Percentiles rank a stretch among this genome's conserved stretches.
Conservation (phyloP, 1,140 invertebrate species). For the Macrobrachium nipponense region DNA sequence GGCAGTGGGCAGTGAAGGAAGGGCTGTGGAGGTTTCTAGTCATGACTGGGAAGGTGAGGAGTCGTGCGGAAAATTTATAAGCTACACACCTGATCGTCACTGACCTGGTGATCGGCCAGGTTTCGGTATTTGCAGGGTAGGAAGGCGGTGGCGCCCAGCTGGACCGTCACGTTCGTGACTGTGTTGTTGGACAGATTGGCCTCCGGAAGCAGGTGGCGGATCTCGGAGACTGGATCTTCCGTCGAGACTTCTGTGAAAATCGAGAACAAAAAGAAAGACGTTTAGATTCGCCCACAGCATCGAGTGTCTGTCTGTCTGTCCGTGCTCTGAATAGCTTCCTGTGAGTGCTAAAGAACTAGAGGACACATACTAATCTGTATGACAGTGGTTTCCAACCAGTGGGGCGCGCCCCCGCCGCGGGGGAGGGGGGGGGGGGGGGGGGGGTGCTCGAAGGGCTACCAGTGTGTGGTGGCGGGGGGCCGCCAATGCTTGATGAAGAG, state of each 20-base stretch:
- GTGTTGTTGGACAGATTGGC: constrained; percentile 59
- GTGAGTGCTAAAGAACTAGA: too few relatives aligned
- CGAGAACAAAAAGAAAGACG: background rate
- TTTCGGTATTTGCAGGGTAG: constrained; percentile 64
- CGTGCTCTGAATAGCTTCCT: too few relatives aligned
- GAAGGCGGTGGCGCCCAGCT: constrained; percentile 63
- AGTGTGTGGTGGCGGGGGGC: too few relatives aligned
- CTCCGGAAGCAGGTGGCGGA: constrained; percentile 59
- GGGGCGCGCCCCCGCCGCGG: too few relatives aligned
- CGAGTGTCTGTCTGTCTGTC: too few relatives aligned
- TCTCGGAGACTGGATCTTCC: constrained; percentile 53
- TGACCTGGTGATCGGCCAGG: constrained; percentile 64
- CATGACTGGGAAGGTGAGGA: background rate
- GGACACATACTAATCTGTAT: too few relatives aligned
- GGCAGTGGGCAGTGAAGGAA: background rate
- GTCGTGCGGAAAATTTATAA: constrained; percentile 46
- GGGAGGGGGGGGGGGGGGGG: too few relatives aligned
- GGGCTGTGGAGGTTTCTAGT: background rate
- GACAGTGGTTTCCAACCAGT: too few relatives aligned
- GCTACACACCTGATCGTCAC: constrained; percentile 63
- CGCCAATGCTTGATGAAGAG: too few relatives aligned
- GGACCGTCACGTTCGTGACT: constrained; percentile 64
- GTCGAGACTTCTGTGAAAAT: constrained; percentile 14
- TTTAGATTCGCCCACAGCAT: background rate
- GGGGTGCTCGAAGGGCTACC: too few relatives aligned